Evolutionary conservation across 2,113 vertebrate genomes (phyloP).

Genomic region (Cyrtonyx montezumae): DNA sequence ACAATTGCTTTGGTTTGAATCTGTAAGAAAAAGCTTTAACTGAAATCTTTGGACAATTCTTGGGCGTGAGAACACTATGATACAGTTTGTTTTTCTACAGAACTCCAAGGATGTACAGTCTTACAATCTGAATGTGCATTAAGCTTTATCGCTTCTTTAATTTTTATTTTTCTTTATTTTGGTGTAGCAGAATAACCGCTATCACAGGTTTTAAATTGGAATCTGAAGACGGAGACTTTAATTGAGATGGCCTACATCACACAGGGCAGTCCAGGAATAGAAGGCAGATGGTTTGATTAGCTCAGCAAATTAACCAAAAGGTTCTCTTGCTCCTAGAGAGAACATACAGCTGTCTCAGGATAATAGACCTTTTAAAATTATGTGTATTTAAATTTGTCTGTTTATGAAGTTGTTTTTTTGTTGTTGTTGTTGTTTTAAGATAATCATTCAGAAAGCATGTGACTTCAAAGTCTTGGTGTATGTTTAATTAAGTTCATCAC

Average conservation of each 20-base stretch:
- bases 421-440: no score
- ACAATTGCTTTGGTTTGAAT: not conserved
- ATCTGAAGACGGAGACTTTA: not conserved
- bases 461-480: not conserved
- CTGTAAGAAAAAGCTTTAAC: not conserved
- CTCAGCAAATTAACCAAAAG: not conserved
- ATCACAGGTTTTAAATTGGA: not conserved
- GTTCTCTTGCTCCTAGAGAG: not conserved
- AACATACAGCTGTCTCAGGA: not conserved
- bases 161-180: not conserved
- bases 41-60: not conserved
- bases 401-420: not conserved
- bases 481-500: not conserved
- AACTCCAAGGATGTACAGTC: fast-evolving
- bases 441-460: not conserved
- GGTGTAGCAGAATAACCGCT: not conserved
- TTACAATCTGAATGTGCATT: fast-evolving
- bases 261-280: not conserved
- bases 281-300: not conserved
- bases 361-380: not conserved
- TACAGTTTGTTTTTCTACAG: not conserved
- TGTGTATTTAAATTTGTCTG: not conserved
- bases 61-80: not conserved
- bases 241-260: not conserved
- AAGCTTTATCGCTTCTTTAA: fast-evolving